Evolutionary conservation across 2,888 invertebrate genomes (phyloP).

Genomic region (Cephus runcator): DNA sequence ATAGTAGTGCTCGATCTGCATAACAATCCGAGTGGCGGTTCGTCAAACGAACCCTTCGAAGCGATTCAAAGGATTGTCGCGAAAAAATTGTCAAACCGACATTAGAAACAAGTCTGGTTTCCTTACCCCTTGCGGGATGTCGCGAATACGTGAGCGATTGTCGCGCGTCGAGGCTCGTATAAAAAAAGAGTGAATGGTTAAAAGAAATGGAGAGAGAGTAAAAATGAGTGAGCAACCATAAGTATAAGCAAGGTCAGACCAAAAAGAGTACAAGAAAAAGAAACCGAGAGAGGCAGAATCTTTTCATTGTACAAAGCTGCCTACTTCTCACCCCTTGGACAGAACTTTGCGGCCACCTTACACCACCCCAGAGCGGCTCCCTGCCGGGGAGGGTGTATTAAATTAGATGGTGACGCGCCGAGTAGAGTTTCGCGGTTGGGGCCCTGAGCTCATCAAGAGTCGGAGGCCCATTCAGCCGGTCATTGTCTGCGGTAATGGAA

Average conservation of each 20-base stretch:
- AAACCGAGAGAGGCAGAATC: neutral
- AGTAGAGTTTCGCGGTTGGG: constrained; percentile 40
- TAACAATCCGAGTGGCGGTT: neutral
- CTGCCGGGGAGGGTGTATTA: constrained; percentile 42
- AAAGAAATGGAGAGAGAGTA: neutral
- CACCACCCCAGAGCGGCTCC: neutral
- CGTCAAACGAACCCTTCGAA: neutral
- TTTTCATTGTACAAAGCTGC: neutral
- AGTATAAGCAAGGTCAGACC: neutral
- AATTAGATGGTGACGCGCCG: constrained; percentile 56
- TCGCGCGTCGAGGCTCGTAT: no score
- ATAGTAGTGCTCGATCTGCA: neutral
- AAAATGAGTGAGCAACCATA: neutral
- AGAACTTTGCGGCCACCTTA: neutral
- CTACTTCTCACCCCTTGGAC: neutral
- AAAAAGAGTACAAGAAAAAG: neutral
- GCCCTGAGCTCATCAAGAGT: constrained; percentile 59
- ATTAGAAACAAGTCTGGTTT: neutral
- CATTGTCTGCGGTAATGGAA: constrained; percentile 64
- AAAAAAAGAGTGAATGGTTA: neutral
- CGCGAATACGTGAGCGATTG: no score
- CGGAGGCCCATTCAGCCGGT: constrained; percentile 61
- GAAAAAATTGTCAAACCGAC: neutral
- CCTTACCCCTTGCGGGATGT: neutral
- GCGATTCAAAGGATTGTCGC: neutral